Percentiles rank a stretch among this genome's conserved stretches.
Conservation (phyloP, 2,113 vertebrate genomes). For the Pungitius pungitius region DNA sequence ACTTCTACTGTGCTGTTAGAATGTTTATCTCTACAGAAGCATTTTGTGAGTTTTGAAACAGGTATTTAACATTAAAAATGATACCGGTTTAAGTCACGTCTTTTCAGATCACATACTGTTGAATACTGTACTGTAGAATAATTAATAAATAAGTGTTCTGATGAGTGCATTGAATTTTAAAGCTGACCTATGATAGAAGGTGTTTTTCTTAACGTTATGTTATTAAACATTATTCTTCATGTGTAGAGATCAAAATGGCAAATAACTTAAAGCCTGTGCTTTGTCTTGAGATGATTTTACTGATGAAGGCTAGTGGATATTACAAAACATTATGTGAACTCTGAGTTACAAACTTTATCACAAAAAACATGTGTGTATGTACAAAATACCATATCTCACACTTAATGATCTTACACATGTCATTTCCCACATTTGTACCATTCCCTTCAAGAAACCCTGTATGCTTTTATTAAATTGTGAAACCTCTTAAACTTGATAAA, state of each 20-base stretch:
- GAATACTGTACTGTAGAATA: not conserved
- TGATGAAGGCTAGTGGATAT: not conserved
- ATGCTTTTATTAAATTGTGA: not conserved
- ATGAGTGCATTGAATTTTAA: not conserved
- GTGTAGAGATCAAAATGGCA: not conserved
- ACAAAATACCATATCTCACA: not conserved
- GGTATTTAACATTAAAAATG: not conserved
- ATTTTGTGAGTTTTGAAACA: not conserved
- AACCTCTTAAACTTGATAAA: not conserved
- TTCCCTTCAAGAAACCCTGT: not conserved
- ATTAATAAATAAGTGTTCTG: not conserved
- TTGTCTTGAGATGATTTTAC: not conserved
- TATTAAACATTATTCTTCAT: not conserved
- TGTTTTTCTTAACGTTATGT: not conserved
- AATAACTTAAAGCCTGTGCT: not conserved
- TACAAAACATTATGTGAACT: not conserved
- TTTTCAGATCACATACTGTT: not conserved
- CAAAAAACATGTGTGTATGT: not conserved
- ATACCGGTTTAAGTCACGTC: not conserved
- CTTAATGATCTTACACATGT: not conserved
- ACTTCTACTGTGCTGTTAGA: not conserved
- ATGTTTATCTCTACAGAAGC: not conserved
- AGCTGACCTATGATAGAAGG: not conserved
- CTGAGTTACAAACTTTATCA: not conserved
- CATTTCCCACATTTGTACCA: not conserved